phyloP scores from a whole-genome alignment of 2,888 invertebrate species.

The Agrilus mali region DNA sequence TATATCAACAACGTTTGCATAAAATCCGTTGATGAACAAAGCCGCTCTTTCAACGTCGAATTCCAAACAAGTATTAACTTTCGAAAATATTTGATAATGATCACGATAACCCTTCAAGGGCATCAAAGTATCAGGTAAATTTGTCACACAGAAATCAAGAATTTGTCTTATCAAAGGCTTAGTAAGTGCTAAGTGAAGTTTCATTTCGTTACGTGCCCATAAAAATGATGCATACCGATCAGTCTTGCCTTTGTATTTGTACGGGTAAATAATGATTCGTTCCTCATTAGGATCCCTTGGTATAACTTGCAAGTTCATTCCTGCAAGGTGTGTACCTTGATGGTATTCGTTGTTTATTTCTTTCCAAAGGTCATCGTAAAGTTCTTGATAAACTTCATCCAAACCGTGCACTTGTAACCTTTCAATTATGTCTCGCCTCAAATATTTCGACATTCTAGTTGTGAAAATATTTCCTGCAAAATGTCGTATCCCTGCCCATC shows the following conservation, averaged over 20 bases:
- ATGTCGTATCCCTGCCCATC: conserved; percentile 10
- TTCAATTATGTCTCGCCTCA: conserved; percentile 47
- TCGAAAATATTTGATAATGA: conserved; percentile 18
- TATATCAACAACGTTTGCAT: conserved; percentile 12
- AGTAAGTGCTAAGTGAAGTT: conserved; percentile 44
- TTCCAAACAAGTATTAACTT: conserved; percentile 18
- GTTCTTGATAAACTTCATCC: conserved; percentile 41
- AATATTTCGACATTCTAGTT: conserved; percentile 46
- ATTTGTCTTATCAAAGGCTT: conserved; percentile 51
- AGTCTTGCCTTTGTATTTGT: conserved; percentile 51
- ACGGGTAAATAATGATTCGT: conserved; percentile 38
- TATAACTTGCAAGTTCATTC: conserved; percentile 49
- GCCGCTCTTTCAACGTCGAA: conserved; percentile 17
- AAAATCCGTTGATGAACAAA: conserved; percentile 18
- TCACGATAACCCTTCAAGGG: conserved; percentile 28
- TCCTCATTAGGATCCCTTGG: conserved; percentile 43
- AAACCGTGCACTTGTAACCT: conserved; percentile 43
- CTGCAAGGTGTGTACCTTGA: conserved; percentile 45
- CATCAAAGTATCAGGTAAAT: conserved; percentile 43
- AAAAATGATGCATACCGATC: conserved; percentile 45
- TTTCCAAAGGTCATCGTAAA: conserved; percentile 40
- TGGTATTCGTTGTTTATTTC: conserved; percentile 48
- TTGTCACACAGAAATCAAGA: conserved; percentile 38
- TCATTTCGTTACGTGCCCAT: conserved; percentile 41
- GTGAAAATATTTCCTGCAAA: conserved; percentile 45